phyloP scores from a whole-genome alignment of 2,888 invertebrate species.

The Lepidocyrtoides sp. region DNA sequence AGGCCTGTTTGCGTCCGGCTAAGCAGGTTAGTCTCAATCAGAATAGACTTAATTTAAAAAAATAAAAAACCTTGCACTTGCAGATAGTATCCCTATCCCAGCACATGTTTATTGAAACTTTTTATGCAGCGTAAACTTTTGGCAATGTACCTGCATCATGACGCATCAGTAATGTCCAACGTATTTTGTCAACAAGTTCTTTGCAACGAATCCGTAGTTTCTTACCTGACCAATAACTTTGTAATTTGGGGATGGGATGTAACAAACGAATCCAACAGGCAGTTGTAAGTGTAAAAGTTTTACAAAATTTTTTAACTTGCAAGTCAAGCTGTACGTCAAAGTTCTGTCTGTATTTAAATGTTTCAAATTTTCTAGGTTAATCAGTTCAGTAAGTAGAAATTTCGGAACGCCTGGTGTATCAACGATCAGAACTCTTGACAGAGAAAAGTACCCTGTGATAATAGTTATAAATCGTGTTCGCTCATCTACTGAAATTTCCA shows the following conservation, averaged over 20 bases:
- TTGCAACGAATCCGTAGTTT: slow-evolving; percentile 96
- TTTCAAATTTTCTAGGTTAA: slow-evolving; percentile 89
- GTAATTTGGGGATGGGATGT: slow-evolving; percentile 99
- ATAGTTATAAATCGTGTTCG: slow-evolving; percentile 96
- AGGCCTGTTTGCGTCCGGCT: slow-evolving; percentile 95
- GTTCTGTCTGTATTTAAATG: background rate
- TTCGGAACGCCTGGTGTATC: slow-evolving; percentile 94
- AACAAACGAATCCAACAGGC: slow-evolving; percentile 94
- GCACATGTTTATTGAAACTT: background rate
- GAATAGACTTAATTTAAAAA: background rate
- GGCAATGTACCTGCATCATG: slow-evolving; percentile 98
- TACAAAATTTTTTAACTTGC: background rate
- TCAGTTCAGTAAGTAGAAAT: slow-evolving; percentile 91
- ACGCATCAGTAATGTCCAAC: slow-evolving; percentile 97
- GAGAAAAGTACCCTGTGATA: slow-evolving; percentile 95
- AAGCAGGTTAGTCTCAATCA: slow-evolving; percentile 91
- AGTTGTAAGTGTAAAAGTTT: slow-evolving; percentile 89
- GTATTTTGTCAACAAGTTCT: slow-evolving; percentile 98
- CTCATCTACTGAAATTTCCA: slow-evolving; percentile 96
- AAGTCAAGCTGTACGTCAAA: background rate
- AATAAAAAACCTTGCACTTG: background rate
- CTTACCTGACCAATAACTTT: slow-evolving; percentile 96
- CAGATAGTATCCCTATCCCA: too few species aligned
- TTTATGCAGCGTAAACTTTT: slow-evolving; percentile 93
- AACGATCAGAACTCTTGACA: slow-evolving; percentile 94